phyloP scores from a whole-genome alignment of 2,888 invertebrate species.

The Agrotis ipsilon region DNA sequence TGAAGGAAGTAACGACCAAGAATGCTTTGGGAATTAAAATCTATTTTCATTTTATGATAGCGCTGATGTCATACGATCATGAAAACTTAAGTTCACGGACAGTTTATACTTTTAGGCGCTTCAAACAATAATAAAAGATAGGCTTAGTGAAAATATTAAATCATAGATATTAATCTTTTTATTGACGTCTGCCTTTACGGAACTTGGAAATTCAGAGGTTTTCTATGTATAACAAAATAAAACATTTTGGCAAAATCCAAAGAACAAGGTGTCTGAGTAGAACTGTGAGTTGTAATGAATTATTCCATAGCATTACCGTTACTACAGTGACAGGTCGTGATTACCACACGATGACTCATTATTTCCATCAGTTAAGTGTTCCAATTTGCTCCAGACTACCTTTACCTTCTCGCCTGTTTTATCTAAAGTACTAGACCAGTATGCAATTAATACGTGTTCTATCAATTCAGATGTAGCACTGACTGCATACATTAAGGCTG shows the following conservation, averaged over 20 bases:
- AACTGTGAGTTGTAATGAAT: constrained; percentile 26
- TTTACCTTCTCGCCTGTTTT: constrained; percentile 49
- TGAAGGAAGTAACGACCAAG: constrained; percentile 45
- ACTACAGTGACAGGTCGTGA: constrained; percentile 43
- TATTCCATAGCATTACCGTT: constrained; percentile 51
- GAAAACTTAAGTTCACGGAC: neutral
- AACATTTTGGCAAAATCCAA: neutral
- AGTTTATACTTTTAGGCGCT: neutral
- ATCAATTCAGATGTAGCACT: constrained; percentile 54
- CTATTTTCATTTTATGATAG: constrained; percentile 21
- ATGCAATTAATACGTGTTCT: constrained; percentile 62
- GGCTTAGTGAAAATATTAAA: no score
- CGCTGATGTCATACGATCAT: neutral
- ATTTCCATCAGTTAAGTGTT: constrained; percentile 50
- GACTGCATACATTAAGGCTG: constrained; percentile 50
- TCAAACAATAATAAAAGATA: neutral
- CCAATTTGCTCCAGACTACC: constrained; percentile 51
- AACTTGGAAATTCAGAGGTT: neutral
- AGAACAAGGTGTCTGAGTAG: neutral
- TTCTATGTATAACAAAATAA: neutral
- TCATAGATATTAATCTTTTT: neutral
- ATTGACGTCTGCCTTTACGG: neutral
- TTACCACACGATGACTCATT: constrained; percentile 55
- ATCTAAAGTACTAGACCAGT: constrained; percentile 56
- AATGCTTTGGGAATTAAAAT: constrained; percentile 14